A percentile compares a stretch with the other conserved stretches of the same genome.
Conservation (phyloP, 2,797 vertebrate species). For the Cuniculus paca region DNA sequence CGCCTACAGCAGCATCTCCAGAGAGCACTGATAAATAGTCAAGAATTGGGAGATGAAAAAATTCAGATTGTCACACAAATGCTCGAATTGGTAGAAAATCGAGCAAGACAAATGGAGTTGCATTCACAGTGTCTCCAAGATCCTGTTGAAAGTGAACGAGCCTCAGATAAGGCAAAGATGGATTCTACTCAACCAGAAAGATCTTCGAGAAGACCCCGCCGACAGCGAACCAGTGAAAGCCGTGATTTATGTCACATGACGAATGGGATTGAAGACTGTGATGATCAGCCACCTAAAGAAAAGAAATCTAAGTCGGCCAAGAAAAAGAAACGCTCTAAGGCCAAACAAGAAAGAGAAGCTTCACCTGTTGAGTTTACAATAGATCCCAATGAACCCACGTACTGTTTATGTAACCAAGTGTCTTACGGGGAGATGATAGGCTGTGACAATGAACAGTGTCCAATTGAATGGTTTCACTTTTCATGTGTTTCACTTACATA, state of each 20-base stretch:
- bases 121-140: slow-evolving; percentile 96
- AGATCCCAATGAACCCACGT: slow-evolving; percentile 98
- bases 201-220: slow-evolving; percentile 93
- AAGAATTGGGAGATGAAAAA: slow-evolving; percentile 98
- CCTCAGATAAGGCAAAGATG: slow-evolving; percentile 88
- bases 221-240: slow-evolving; percentile 97
- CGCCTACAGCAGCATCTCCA: slow-evolving; percentile 97
- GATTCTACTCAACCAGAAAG: slow-evolving; percentile 91
- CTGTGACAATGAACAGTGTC: slow-evolving; percentile 98
- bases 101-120: slow-evolving; percentile 96
- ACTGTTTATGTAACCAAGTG: slow-evolving; percentile 98
- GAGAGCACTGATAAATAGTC: slow-evolving; percentile 96
- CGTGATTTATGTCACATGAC: slow-evolving; percentile 95
- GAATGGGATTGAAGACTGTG: slow-evolving; percentile 94
- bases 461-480: slow-evolving; percentile 99
- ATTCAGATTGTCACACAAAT: slow-evolving; percentile 98
- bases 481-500: slow-evolving; percentile 98
- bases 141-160: slow-evolving; percentile 91
- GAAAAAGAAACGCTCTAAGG: slow-evolving; percentile 98
- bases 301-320: slow-evolving; percentile 97
- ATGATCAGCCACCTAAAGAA: slow-evolving; percentile 95
- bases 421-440: slow-evolving; percentile 99
- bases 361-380: slow-evolving; percentile 97
- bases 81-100: slow-evolving; percentile 97
- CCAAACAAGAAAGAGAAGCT: slow-evolving; percentile 96